Conservation (phyloP, 2,113 vertebrate species). For the Aldabrachelys gigantea region DNA sequence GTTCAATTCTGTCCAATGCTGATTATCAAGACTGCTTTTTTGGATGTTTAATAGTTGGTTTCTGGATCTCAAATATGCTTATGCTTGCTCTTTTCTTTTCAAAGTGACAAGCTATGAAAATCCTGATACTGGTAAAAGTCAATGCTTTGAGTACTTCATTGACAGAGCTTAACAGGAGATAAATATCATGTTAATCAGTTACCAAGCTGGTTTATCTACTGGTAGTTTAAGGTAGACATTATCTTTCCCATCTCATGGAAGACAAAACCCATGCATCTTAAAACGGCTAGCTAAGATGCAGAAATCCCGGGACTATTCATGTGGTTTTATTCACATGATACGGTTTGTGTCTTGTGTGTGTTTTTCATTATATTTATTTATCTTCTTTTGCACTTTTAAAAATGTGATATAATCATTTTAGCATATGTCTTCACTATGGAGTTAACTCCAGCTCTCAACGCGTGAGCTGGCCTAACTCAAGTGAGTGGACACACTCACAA, state of each 20-base stretch:
- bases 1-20: background rate
- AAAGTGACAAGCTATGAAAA: background rate
- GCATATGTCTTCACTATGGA: background rate
- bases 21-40: background rate
- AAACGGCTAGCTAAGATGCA: background rate
- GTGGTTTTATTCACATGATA: background rate
- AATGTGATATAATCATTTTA: background rate
- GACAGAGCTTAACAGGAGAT: background rate
- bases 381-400: background rate
- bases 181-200: background rate
- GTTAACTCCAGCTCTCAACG: background rate
- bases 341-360: background rate
- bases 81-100: background rate
- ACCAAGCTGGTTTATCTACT: background rate
- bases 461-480: background rate
- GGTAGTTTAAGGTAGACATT: background rate
- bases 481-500: background rate
- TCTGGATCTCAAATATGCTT: background rate
- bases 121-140: background rate
- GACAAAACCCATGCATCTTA: background rate
- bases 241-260: background rate
- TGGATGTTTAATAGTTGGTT: background rate
- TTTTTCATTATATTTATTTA: background rate
- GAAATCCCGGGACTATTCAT: background rate
- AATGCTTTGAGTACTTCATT: background rate